phyloP scores from a whole-genome alignment of 2,888 invertebrate species.

The Amiota mariae region DNA sequence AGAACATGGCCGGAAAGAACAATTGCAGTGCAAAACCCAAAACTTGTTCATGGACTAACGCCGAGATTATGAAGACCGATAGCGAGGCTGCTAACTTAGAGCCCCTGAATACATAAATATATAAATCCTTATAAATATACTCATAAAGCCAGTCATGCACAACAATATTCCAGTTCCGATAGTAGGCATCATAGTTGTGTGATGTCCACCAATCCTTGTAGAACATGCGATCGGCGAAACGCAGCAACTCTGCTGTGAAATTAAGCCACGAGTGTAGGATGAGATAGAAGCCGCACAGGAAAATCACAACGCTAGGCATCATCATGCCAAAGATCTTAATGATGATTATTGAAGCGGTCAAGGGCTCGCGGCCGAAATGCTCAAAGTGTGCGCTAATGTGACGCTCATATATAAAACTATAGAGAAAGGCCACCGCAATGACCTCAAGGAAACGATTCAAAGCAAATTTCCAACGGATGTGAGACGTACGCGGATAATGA shows the following conservation, averaged over 20 bases:
- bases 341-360: slow-evolving; percentile 71
- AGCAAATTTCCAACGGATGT: slow-evolving; percentile 84
- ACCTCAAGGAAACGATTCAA: slow-evolving; percentile 83
- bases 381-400: slow-evolving; percentile 79
- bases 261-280: slow-evolving; percentile 94
- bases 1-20: slow-evolving; percentile 89
- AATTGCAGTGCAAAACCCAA: slow-evolving; percentile 85
- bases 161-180: slow-evolving; percentile 95
- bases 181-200: slow-evolving; percentile 86
- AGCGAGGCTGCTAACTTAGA: slow-evolving; percentile 76
- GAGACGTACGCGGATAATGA: slow-evolving; percentile 81
- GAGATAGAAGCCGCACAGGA: slow-evolving; percentile 87
- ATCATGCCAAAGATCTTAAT: slow-evolving; percentile 82
- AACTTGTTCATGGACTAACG: slow-evolving; percentile 91
- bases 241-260: slow-evolving; percentile 89
- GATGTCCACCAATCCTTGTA: slow-evolving; percentile 97
- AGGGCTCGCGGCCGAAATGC: slow-evolving; percentile 71
- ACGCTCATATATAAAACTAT: slow-evolving; percentile 86
- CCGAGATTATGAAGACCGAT: slow-evolving; percentile 85
- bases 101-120: slow-evolving; percentile 73
- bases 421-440: slow-evolving; percentile 84
- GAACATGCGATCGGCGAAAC: slow-evolving; percentile 90
- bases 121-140: slow-evolving; percentile 87
- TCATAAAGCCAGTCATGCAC: slow-evolving; percentile 95
- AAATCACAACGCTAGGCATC: slow-evolving; percentile 82